Evolutionary conservation across 2,797 vertebrate genomes (phyloP), one percentile per base, ranked within the genome.

Genomic region (Notamacropus eugenii): DNA sequence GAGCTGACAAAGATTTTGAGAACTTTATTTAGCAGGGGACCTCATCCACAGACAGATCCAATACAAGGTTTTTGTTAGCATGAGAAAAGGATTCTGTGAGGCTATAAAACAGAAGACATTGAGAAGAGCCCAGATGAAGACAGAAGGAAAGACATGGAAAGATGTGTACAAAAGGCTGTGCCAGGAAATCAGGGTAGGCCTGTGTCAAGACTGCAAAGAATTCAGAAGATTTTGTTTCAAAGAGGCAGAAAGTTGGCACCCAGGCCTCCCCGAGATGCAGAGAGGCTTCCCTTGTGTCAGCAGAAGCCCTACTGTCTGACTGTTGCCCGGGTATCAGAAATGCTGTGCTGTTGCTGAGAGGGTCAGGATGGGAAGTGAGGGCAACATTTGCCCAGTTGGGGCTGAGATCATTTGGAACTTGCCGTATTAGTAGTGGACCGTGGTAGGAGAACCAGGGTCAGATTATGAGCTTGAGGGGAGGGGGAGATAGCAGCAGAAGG

Each of bases 121-220:
- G 3, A 87, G 74, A 87, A 87, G 40, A 87, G 40, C 19, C 19
- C 40, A 87, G 74, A 87, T 87, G 74, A 87, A 87, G 74, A 87
- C 40, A 87, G 74, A 87, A 50, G 40, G 22, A 50, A 87, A 46
- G 74, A 40, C 74, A 50, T 87, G 74, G 74, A 82, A 46, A 40
- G 40, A 87, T 87, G 74, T 24, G 40, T 50, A 50, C 22, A 87
- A 50, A 87, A 50, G 40, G 10, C 40, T 27, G 74, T 50, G 74
- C 74, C 74, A 87, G 74, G 40, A 87, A 50, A 46, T 82, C 19
- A 82, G 74, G 74, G 74, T 46, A 87, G 74, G 74, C 40, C 74
- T 87, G 74, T 87, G 74, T 87, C 46, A 87, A 87, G 74, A 87
- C 40, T 50, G 74, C 74, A 87, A 87, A 87, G 74, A 87, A 87